These are phyloP conservation scores for Eupithecia pulchellata DNA, from an alignment of 2,888 invertebrate genomes.

Conservation along the genomic window DNA sequence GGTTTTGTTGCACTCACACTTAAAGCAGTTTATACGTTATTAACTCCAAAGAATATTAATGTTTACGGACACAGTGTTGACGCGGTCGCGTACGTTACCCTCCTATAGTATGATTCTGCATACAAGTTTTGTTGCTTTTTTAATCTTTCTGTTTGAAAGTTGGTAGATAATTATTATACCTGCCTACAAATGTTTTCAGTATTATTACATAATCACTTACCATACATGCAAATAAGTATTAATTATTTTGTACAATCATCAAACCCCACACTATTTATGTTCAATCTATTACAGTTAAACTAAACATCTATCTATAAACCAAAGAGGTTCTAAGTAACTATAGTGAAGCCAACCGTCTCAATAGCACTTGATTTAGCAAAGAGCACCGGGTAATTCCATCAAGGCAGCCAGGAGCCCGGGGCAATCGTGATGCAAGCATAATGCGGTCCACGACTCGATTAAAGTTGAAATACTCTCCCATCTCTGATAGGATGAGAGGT, in stretches of 20 bases:
- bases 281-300: neutral
- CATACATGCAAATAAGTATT: too few relatives aligned
- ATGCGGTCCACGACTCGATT: slow-evolving; percentile 64
- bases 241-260: neutral
- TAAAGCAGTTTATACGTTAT: too few relatives aligned
- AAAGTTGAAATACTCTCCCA: slow-evolving; percentile 58
- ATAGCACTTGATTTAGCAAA: slow-evolving; percentile 60
- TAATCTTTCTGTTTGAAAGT: too few relatives aligned
- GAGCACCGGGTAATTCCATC: slow-evolving; percentile 58
- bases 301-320: neutral
- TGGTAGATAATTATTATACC: too few relatives aligned
- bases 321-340: neutral
- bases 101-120: too few relatives aligned
- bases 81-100: too few relatives aligned
- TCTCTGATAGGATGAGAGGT: slow-evolving; percentile 23
- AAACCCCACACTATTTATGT: neutral
- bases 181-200: too few relatives aligned
- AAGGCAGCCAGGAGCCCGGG: slow-evolving; percentile 50
- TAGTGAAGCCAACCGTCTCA: neutral
- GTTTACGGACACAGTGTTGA: too few relatives aligned
- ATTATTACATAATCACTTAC: too few relatives aligned
- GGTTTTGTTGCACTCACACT: too few relatives aligned
- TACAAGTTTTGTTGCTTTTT: too few relatives aligned
- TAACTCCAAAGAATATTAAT: too few relatives aligned
- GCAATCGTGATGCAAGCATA: slow-evolving; percentile 62